Evolutionary conservation across 2,113 vertebrate genomes (phyloP).

Genomic region (Rhinolophus sinicus): DNA sequence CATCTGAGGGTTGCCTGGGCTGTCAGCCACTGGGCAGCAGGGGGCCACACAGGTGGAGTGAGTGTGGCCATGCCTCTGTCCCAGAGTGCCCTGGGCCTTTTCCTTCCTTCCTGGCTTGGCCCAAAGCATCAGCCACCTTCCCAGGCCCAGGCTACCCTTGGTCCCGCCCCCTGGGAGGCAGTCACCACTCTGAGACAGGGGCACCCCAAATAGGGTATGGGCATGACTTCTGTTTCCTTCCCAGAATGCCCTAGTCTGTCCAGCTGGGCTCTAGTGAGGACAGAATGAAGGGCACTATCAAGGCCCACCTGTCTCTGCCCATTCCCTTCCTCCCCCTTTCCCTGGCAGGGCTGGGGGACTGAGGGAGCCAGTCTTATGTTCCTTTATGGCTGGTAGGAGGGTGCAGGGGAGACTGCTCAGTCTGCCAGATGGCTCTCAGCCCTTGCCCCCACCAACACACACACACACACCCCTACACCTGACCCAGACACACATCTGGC

Average conservation of each 20-base stretch:
- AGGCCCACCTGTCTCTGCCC: constrained; percentile 71
- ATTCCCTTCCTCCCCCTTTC: background rate
- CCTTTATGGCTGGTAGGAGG: background rate
- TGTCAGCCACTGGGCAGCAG: constrained; percentile 50
- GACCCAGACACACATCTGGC: background rate
- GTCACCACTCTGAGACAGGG: constrained; percentile 26
- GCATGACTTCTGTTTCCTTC: constrained; percentile 58
- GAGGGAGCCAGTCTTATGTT: background rate
- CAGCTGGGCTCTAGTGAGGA: constrained; percentile 51
- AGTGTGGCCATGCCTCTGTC: background rate
- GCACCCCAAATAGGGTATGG: constrained; percentile 70
- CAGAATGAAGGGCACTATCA: constrained; percentile 64
- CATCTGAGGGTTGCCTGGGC: constrained; percentile 61
- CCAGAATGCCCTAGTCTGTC: constrained; percentile 59
- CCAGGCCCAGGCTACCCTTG: constrained; percentile 54
- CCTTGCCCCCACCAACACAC: background rate
- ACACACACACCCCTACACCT: background rate
- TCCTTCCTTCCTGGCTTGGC: constrained; percentile 60
- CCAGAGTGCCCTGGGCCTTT: background rate
- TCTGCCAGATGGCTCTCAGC: background rate
- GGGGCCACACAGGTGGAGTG: constrained; percentile 50
- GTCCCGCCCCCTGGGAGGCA: constrained; percentile 26
- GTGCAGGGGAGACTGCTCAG: background rate
- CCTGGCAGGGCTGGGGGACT: constrained; percentile 20
- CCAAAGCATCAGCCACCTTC: background rate